phyloP scores from a whole-genome alignment of 2,797 vertebrate species.

The Malacoraja senta region DNA sequence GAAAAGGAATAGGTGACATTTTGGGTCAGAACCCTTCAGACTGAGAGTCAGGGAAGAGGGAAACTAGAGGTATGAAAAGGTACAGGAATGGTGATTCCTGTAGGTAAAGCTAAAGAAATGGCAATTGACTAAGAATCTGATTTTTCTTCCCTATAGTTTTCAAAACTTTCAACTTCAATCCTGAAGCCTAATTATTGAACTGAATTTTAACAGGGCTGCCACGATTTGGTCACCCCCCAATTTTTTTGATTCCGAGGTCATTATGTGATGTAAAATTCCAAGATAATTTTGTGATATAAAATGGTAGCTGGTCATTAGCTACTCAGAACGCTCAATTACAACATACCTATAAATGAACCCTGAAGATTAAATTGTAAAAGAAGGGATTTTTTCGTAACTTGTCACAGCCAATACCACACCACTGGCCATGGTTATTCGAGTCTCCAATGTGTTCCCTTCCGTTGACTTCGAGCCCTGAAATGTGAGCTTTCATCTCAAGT shows the following conservation, averaged over 20 bases:
- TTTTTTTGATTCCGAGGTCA: neutral
- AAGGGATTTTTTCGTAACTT: neutral
- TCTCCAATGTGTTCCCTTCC: no score
- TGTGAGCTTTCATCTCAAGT: neutral
- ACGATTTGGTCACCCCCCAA: neutral
- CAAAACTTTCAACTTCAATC: neutral
- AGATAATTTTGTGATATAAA: neutral
- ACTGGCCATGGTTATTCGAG: no score
- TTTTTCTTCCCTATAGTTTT: neutral
- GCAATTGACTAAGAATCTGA: neutral
- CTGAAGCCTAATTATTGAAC: neutral
- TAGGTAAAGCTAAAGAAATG: neutral
- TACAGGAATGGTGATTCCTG: no score
- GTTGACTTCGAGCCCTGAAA: neutral
- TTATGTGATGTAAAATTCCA: neutral
- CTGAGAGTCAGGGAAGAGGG: no score
- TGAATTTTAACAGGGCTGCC: neutral
- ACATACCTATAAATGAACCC: neutral
- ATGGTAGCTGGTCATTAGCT: neutral
- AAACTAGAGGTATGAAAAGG: no score
- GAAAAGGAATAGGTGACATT: no score
- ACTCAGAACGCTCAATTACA: neutral
- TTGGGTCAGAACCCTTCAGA: no score
- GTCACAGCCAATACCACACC: neutral
- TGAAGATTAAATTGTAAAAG: neutral